A percentile compares a stretch with the other conserved stretches of the same genome.
phyloP scores from a whole-genome alignment of 1,140 invertebrate genomes.

The Armadillidium nasatum region DNA sequence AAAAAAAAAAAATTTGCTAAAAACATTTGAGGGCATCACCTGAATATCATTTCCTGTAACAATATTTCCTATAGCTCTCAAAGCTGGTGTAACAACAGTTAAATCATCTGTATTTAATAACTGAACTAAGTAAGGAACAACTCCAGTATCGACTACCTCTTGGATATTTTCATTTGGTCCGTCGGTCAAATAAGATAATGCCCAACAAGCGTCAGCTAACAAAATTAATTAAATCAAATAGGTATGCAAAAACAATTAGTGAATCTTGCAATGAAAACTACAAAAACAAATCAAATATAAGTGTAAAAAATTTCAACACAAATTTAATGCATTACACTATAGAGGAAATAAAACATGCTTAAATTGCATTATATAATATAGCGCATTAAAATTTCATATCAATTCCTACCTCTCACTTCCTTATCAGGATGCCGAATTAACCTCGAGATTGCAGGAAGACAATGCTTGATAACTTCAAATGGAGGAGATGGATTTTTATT shows the following conservation, averaged over 20 bases:
- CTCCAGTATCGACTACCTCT: constrained; percentile 65
- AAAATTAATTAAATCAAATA: neutral
- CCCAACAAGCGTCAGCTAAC: constrained; percentile 89
- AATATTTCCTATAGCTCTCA: constrained; percentile 67
- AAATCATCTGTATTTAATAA: constrained; percentile 62
- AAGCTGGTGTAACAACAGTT: constrained; percentile 75
- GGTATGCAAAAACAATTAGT: neutral
- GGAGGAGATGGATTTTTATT: constrained; percentile 83
- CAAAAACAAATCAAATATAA: too few species aligned
- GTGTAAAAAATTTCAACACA: too few species aligned
- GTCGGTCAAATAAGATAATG: constrained; percentile 91
- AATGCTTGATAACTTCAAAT: constrained; percentile 68
- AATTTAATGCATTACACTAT: too few species aligned
- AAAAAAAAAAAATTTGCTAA: neutral
- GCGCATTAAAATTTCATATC: too few species aligned
- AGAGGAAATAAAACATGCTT: too few species aligned
- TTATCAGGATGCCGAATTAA: constrained; percentile 69
- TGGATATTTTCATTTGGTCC: constrained; percentile 89
- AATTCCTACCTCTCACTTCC: constrained; percentile 60
- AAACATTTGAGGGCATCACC: constrained; percentile 14
- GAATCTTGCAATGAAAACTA: too few species aligned
- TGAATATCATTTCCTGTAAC: constrained; percentile 59
- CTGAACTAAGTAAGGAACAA: constrained; percentile 70
- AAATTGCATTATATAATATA: too few species aligned
- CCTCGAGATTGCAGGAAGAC: constrained; percentile 72